These are phyloP conservation scores for Synchiropus splendidus DNA, from an alignment of 2,113 vertebrate genomes.

Conservation along the genomic window DNA sequence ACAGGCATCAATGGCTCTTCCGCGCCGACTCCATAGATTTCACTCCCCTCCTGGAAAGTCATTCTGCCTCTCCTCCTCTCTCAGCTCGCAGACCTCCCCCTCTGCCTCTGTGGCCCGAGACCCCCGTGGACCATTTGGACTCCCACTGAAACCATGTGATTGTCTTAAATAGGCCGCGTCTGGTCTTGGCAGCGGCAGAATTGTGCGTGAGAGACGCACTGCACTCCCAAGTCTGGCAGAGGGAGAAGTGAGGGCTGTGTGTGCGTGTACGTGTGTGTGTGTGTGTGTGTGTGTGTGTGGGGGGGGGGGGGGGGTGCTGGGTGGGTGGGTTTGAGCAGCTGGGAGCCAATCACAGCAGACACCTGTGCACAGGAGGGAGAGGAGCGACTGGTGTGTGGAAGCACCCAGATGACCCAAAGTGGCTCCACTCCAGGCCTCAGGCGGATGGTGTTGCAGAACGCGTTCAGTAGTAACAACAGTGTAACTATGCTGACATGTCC, in stretches of 20 bases:
- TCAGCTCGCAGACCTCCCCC: constrained; percentile 14
- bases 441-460: no score
- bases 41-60: constrained; percentile 5
- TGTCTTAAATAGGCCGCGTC: constrained; percentile 42
- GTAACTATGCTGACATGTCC: no score
- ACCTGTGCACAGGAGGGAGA: constrained; percentile 33
- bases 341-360: constrained; percentile 44
- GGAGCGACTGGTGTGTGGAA: constrained; percentile 1
- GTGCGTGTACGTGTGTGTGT: neutral
- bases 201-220: constrained; percentile 14
- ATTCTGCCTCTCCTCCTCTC: constrained; percentile 16
- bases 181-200: constrained; percentile 21
- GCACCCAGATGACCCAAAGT: no score
- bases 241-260: constrained; percentile 10
- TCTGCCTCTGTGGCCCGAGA: constrained; percentile 14
- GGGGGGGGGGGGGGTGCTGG: constrained; percentile 3
- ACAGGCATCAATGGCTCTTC: neutral
- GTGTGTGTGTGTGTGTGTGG: constrained; percentile 1
- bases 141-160: constrained; percentile 56
- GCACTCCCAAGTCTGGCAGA: constrained; percentile 9
- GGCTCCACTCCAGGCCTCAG: no score
- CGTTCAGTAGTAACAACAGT: no score
- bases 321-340: constrained; percentile 16
- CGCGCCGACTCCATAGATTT: constrained; percentile 1
- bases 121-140: constrained; percentile 40